These are phyloP conservation scores for Hippopotamyrus pictus DNA, from an alignment of 2,797 vertebrate species.

Conservation along the genomic window DNA sequence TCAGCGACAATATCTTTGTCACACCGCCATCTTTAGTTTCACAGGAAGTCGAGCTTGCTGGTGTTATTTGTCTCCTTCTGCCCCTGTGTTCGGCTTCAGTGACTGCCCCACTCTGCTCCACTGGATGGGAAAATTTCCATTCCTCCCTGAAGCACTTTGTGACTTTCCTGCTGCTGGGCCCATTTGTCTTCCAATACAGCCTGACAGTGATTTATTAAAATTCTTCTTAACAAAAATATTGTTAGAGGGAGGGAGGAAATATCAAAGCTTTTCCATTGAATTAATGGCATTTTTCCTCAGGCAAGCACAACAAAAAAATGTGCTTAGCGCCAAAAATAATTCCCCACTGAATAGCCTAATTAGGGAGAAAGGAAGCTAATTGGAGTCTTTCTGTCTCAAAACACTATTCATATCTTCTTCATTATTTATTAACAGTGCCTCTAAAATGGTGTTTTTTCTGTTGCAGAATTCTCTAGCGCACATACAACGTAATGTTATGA, in stretches of 20 bases:
- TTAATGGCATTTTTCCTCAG: neutral
- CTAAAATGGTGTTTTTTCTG: neutral
- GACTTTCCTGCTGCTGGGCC: neutral
- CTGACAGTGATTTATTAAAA: neutral
- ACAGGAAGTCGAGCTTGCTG: neutral
- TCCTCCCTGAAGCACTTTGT: neutral
- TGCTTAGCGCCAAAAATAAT: neutral
- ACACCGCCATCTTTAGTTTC: neutral
- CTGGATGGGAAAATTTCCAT: neutral
- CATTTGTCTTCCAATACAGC: neutral
- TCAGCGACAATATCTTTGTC: neutral
- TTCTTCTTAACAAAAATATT: neutral
- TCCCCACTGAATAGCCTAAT: neutral
- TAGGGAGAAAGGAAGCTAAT: neutral
- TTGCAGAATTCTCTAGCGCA: neutral
- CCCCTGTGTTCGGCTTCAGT: neutral
- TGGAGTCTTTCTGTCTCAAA: neutral
- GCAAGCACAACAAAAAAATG: neutral
- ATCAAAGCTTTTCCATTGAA: conserved; percentile 14
- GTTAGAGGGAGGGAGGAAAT: neutral
- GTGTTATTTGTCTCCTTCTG: neutral
- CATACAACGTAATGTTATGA: neutral
- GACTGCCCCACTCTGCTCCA: neutral
- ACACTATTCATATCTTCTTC: neutral
- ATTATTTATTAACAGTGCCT: neutral